Evolutionary conservation across 1,140 invertebrate species (phyloP), one percentile per base, ranked within the genome.

Genomic region (Leguminivora glycinivorella): DNA sequence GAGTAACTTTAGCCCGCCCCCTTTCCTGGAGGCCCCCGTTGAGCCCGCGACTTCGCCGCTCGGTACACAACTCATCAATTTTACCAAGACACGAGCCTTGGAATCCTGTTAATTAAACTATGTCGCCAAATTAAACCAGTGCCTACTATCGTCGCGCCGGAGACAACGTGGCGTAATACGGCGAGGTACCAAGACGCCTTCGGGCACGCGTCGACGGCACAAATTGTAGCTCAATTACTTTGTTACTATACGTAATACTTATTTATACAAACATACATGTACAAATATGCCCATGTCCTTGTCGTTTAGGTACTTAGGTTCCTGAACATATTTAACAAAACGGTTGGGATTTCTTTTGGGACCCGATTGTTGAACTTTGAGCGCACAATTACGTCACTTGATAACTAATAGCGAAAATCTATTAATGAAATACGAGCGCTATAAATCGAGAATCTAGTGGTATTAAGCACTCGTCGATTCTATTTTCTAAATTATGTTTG

Each of bases 31-130:
- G 7, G 9, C 4, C 71, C 74, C 58, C 73, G 77, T 67, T 63
- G 56, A 56, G 31, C 72, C 60, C 17, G 68, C 67, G 24, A 47
- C 6, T 47, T 47, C 56, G 10, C 38, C 70, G 70, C 74, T 58
- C 76, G 79, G 80, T 79, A 87, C 83, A 87, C 84, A 82, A 82
- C 81, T 88, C 88, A 90, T 88, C 86, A 88, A 90, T 90, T 89
- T 84, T 79, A 80, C 79, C 79, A 84, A 80, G 85, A 87, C 85
- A 84, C 76, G 82, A 75, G 77, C 83, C 84, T 87, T 78, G 80
- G 82, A 85, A 83, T 87, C 79, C 83, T 84, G 85, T 86, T 88
- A 90, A 88, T 89, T 89, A 88, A 90, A 90, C 85, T 87, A 86
- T 89, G 83, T 82, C 81, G 70, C 84, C 72, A 80, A 88, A 89